A percentile compares a stretch with the other conserved stretches of the same genome.
Evolutionary conservation across 2,113 vertebrate genomes (phyloP).

Genomic region (Xiphias gladius): DNA sequence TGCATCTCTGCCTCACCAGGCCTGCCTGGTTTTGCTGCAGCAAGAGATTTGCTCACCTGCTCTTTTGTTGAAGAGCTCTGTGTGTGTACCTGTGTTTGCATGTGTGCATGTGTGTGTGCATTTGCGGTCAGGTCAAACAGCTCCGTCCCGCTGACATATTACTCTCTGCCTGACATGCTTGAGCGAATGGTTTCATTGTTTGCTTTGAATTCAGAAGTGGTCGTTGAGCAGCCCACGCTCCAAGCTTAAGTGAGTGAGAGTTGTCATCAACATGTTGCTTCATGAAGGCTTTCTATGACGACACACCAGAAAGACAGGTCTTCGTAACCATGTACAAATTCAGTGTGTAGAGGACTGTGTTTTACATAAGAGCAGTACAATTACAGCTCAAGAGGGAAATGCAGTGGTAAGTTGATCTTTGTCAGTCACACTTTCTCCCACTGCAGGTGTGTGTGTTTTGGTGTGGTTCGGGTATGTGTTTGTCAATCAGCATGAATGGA

Average conservation of each 20-base stretch:
- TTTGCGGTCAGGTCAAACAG: conserved; percentile 22
- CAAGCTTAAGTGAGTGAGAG: not conserved
- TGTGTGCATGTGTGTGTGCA: conserved; percentile 3
- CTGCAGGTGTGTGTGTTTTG: conserved; percentile 50
- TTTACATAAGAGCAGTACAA: conserved; percentile 8
- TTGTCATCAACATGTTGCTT: conserved; percentile 9
- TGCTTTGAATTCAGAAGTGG: conserved; percentile 24
- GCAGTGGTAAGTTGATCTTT: conserved; percentile 7
- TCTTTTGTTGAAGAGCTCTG: conserved; percentile 46
- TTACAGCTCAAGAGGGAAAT: not conserved
- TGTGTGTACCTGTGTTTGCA: not conserved
- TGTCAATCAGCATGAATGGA: not conserved
- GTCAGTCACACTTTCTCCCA: not conserved
- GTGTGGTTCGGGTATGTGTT: conserved; percentile 28
- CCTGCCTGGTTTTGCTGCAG: conserved; percentile 75
- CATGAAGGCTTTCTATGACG: not conserved
- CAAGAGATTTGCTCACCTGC: conserved; percentile 66
- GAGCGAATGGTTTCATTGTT: conserved; percentile 36
- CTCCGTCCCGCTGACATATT: conserved; percentile 32
- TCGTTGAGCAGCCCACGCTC: conserved; percentile 4
- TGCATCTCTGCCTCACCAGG: conserved; percentile 39
- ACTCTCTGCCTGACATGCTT: conserved; percentile 9
- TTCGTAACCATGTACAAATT: not conserved
- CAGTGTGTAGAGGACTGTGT: not conserved
- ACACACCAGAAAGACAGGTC: conserved; percentile 60